A percentile compares a stretch with the other conserved stretches of the same genome.
These are phyloP conservation scores for Drosophila melanica DNA, from an alignment of 1,140 invertebrate genomes.

Conservation along the genomic window DNA sequence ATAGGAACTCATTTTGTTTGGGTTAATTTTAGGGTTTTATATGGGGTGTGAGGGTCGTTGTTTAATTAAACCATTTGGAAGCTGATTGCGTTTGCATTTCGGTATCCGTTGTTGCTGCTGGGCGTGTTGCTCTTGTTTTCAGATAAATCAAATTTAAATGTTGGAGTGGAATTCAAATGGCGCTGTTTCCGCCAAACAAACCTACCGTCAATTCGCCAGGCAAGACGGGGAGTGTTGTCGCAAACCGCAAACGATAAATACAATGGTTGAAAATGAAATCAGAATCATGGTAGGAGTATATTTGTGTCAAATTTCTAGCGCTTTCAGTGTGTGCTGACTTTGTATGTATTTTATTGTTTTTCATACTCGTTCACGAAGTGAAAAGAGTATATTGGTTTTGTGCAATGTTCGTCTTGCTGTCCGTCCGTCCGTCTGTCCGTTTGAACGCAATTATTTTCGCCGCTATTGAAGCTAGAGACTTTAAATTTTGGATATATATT, in stretches of 20 bases:
- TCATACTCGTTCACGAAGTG: too few species aligned
- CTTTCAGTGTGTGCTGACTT: conserved; percentile 13
- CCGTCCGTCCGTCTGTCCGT: too few species aligned
- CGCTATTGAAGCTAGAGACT: too few species aligned
- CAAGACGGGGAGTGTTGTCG: not conserved
- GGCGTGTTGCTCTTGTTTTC: conserved; percentile 26
- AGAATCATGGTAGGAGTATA: conserved; percentile 3
- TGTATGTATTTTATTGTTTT: conserved; percentile 28
- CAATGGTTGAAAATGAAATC: conserved; percentile 22
- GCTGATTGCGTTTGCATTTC: conserved; percentile 62
- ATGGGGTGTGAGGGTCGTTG: conserved; percentile 9
- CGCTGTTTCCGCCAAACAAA: conserved; percentile 21
- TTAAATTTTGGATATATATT: too few species aligned
- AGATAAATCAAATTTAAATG: conserved; percentile 72
- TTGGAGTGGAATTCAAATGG: conserved; percentile 65
- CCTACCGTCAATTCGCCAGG: not conserved
- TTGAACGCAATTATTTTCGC: too few species aligned
- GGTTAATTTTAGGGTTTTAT: conserved; percentile 23
- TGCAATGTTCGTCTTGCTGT: too few species aligned
- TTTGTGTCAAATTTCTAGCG: conserved; percentile 17
- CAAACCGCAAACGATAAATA: conserved; percentile 29
- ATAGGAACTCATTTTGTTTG: not conserved
- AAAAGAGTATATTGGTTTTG: too few species aligned
- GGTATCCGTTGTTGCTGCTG: conserved; percentile 8
- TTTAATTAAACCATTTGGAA: conserved; percentile 71